Conservation (phyloP, 2,888 invertebrate species). For the Drosophila neutralis region DNA sequence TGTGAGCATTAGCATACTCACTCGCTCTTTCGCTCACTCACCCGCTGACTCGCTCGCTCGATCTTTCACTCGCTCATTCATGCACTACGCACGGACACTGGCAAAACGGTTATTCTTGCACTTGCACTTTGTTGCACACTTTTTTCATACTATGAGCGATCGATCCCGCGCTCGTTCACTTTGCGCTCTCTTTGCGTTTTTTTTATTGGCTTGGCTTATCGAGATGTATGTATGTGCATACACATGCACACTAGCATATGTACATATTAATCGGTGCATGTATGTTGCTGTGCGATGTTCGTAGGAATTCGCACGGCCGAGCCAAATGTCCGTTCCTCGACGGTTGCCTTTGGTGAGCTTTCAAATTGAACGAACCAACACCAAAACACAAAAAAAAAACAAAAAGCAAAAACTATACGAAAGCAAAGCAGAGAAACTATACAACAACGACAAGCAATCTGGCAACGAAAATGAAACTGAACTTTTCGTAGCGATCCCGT, state of each 20-base stretch:
- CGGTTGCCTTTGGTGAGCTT: constrained; percentile 15
- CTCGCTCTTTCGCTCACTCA: constrained; percentile 14
- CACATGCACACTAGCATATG: neutral
- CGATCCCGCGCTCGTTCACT: constrained; percentile 13
- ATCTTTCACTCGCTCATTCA: constrained; percentile 15
- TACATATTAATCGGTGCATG: neutral
- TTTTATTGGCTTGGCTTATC: constrained; percentile 47
- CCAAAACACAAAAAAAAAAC: constrained; percentile 6
- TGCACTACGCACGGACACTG: constrained; percentile 29
- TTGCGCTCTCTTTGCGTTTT: constrained; percentile 9
- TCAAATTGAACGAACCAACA: constrained; percentile 33
- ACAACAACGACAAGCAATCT: constrained; percentile 38
- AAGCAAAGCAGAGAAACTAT: constrained; percentile 22
- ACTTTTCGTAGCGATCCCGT: constrained; percentile 79
- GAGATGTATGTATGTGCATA: constrained; percentile 10
- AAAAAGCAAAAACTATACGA: constrained; percentile 17
- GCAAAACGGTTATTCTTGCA: constrained; percentile 52
- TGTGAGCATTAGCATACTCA: constrained; percentile 5
- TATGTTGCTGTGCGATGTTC: constrained; percentile 3
- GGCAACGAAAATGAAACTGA: constrained; percentile 80
- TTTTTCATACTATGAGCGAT: constrained; percentile 16
- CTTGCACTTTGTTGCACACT: constrained; percentile 58
- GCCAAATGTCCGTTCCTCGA: constrained; percentile 53
- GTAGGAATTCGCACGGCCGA: constrained; percentile 21
- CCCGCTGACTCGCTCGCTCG: constrained; percentile 9